Percentiles rank a stretch among this genome's conserved stretches.
Conservation (phyloP, 35 echinoderm and acorn worm species). For the Heliocidaris tuberculata region DNA sequence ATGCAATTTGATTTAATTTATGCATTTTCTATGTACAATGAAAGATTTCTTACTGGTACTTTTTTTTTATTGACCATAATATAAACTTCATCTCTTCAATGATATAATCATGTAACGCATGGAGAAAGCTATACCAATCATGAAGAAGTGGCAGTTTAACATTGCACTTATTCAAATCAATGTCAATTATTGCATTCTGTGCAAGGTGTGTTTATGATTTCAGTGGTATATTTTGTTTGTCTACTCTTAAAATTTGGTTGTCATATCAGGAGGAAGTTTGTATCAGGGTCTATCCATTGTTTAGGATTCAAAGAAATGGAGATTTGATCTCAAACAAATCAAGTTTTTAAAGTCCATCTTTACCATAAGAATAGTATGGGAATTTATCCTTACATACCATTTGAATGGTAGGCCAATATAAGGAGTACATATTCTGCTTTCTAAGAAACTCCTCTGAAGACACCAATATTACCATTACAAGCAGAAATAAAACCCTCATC, state of each 20-base stretch:
- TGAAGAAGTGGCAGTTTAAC: too few relatives aligned
- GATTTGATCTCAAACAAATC: neutral
- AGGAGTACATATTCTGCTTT: neutral
- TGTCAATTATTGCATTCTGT: neutral
- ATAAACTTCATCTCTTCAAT: too few relatives aligned
- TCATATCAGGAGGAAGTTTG: neutral
- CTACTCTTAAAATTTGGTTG: neutral
- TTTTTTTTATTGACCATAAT: too few relatives aligned
- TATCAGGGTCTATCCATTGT: neutral
- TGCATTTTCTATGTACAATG: too few relatives aligned
- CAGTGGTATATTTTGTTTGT: neutral
- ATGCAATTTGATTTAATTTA: too few relatives aligned
- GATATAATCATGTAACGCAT: too few relatives aligned
- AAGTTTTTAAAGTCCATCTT: neutral
- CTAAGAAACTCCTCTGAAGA: neutral
- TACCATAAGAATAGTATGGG: neutral
- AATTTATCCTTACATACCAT: too few relatives aligned
- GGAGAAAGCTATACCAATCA: too few relatives aligned
- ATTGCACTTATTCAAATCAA: too few relatives aligned
- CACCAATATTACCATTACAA: neutral
- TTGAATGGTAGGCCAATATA: neutral
- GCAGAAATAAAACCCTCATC: neutral
- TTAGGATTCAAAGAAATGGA: neutral
- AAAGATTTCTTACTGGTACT: too few relatives aligned
- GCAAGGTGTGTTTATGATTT: neutral